Evolutionary conservation across 2,113 vertebrate species (phyloP), one percentile per base, ranked within the genome.

Genomic region (Pomatorhinus ruficollis): DNA sequence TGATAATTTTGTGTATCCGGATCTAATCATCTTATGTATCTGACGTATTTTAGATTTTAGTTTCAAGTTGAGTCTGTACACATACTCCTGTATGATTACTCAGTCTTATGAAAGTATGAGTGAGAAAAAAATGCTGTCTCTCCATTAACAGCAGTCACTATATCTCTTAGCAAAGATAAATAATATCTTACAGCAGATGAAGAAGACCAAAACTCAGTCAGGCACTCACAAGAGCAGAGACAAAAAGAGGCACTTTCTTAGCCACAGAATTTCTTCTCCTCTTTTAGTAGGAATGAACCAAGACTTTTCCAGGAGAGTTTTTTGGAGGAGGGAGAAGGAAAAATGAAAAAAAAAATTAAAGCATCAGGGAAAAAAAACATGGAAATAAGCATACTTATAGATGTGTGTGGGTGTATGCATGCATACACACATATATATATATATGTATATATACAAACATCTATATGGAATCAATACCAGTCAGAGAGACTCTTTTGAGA

Each of bases 321-420:
- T 82, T 82, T 52, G 2, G 9, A 56, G 16, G 14, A 61, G 3
- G 10, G 7, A 63, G 28, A 57, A 61, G 4, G 5, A 69, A 59
- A 71, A 86, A 37, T 31, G 42, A 42, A 33, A 39, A 57, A 57
- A 59, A 53, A 45, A 27, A 12, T 7, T 1, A 8, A 68, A 66
- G 57, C 8, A 0, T 7, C 4, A 54, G 15, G 17, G 12, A 40
- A 60, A 80, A 11, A 3, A 2, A 5, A 0, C 2, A 35, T 28
- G 6, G 44, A 56, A 91, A 60, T 21, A 76, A 45, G 35, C 9
- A 42, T 13, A 10, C 2, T 20, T n/a, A 39, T 3, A 16, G 11
- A 14, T 19, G 2, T 13, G 2, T 35, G 6, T 53, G 2, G 12
- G 4, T 8, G 22, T 28, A 28, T 19, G 2, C 9, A 12, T 5